Evolutionary conservation across 2,113 vertebrate genomes (phyloP).

Genomic region (Nestor notabilis): DNA sequence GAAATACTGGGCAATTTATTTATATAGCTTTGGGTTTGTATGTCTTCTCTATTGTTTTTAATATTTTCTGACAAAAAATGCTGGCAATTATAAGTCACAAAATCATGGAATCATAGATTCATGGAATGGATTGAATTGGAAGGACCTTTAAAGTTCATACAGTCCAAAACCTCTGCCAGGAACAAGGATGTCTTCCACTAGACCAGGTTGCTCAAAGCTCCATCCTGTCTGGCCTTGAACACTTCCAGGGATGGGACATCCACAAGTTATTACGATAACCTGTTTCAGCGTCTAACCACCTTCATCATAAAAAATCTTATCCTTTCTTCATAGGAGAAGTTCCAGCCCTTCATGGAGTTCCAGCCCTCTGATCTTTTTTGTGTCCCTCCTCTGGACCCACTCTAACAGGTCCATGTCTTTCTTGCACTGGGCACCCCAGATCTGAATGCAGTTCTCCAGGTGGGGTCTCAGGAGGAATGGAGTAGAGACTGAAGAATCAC

Average conservation of each 20-base stretch:
- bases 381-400: not conserved
- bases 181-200: not conserved
- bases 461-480: not conserved
- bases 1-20: not conserved
- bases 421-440: fast-evolving
- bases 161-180: not conserved
- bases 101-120: not conserved
- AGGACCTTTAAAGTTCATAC: not conserved
- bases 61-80: not conserved
- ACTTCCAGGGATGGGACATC: not conserved
- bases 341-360: not conserved
- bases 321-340: not conserved
- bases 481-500: not conserved
- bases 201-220: not conserved
- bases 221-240: no score
- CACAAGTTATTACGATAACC: not conserved
- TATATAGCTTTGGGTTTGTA: not conserved
- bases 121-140: not conserved
- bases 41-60: not conserved
- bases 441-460: fast-evolving
- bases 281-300: not conserved
- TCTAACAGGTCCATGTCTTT: fast-evolving
- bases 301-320: not conserved
- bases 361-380: not conserved
- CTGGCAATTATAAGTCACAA: not conserved